phyloP scores from a whole-genome alignment of 2,113 vertebrate genomes.

The Pionites leucogaster region DNA sequence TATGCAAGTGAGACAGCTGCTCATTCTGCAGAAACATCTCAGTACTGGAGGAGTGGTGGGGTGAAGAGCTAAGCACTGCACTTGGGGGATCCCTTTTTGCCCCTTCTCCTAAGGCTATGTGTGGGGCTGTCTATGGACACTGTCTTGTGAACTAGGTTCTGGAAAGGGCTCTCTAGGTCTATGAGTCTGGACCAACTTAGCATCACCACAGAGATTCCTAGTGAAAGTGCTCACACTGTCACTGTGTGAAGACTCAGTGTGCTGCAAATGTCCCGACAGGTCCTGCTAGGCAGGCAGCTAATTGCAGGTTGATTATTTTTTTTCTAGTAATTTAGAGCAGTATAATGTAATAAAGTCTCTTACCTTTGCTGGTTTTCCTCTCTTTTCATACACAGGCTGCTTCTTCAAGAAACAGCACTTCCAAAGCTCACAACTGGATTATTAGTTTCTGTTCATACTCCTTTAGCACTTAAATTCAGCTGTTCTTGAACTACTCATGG shows the following conservation, averaged over 20 bases:
- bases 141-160: not conserved
- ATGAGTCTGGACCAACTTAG: not conserved
- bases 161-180: accelerated
- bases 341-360: not conserved
- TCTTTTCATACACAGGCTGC: not conserved
- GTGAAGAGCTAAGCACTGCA: not conserved
- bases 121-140: not conserved
- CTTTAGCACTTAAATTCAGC: not conserved
- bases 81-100: not conserved
- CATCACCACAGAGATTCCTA: not conserved
- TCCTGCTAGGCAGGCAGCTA: not conserved
- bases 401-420: not conserved
- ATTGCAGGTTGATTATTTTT: not conserved
- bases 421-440: not conserved
- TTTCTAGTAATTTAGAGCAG: not conserved
- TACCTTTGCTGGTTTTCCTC: not conserved
- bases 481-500: not conserved
- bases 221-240: not conserved
- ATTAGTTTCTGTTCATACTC: not conserved
- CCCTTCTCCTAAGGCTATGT: not conserved
- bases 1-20: not conserved
- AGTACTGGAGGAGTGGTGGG: not conserved
- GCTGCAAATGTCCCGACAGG: not conserved
- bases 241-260: not conserved
- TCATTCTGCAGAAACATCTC: not conserved